A percentile compares a stretch with the other conserved stretches of the same genome.
Evolutionary conservation across 2,797 vertebrate species (phyloP).

Genomic region (Alauda arvensis): DNA sequence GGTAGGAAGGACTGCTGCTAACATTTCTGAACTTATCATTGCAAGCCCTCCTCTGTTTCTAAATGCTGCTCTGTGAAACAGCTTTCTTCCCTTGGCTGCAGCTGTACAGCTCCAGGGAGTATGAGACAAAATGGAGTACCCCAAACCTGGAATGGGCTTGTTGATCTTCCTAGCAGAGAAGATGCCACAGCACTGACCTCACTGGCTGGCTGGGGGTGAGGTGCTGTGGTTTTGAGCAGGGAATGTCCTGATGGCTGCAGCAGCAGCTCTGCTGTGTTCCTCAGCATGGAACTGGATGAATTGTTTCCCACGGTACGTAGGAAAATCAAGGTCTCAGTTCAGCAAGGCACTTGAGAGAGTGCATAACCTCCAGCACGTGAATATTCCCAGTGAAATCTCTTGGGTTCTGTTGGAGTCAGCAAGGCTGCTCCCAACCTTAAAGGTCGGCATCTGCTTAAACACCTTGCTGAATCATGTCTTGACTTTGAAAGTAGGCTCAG

Average conservation of each 20-base stretch:
- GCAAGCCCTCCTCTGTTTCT: not conserved
- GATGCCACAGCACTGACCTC: not conserved
- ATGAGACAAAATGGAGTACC: not conserved
- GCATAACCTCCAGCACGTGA: constrained; percentile 56
- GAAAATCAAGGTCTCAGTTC: constrained; percentile 17
- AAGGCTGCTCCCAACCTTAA: constrained; percentile 53
- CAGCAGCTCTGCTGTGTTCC: not conserved
- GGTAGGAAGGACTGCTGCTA: not conserved
- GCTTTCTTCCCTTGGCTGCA: not conserved
- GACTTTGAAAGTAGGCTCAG: constrained; percentile 40
- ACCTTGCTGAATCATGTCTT: constrained; percentile 59
- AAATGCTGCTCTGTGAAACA: not conserved
- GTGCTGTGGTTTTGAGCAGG: not conserved
- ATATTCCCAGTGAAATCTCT: constrained; percentile 43
- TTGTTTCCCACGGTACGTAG: not conserved
- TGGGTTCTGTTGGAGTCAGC: constrained; percentile 54
- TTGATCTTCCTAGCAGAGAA: not conserved
- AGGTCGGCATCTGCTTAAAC: constrained; percentile 51
- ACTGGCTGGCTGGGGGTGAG: not conserved
- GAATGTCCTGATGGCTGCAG: not conserved
- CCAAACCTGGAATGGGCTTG: not conserved
- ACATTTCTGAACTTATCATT: not conserved
- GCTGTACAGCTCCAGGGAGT: not conserved
- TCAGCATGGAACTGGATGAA: not conserved
- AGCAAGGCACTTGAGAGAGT: not conserved